Evolutionary conservation across 2,797 vertebrate species (phyloP).

Genomic region (Macropus fuliginosus): DNA sequence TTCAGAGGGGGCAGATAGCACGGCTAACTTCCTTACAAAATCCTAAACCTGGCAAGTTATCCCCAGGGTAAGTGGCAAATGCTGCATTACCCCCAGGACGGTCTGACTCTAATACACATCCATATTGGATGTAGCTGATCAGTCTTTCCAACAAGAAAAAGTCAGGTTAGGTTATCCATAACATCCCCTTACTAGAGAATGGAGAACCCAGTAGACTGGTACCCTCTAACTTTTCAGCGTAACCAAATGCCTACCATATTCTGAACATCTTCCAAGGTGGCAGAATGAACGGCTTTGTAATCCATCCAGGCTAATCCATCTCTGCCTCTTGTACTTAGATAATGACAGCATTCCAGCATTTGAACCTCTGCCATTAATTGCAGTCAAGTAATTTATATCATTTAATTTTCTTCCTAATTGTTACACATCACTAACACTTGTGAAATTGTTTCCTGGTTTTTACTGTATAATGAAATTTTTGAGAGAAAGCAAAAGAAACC

Average conservation of each 20-base stretch:
- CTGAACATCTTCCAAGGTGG: conserved; percentile 9
- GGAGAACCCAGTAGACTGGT: background rate
- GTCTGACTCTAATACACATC: background rate
- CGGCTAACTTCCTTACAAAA: background rate
- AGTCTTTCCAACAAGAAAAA: background rate
- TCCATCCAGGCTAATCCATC: conserved; percentile 27
- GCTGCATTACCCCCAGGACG: background rate
- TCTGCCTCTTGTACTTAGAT: background rate
- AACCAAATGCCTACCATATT: background rate
- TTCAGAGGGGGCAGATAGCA: background rate
- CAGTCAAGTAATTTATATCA: conserved; percentile 22
- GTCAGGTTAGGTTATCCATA: background rate
- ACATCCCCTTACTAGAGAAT: background rate
- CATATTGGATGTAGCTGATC: background rate
- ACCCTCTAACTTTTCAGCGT: background rate
- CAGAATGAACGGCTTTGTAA: background rate
- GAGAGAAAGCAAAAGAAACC: conserved; percentile 11
- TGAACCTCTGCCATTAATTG: background rate
- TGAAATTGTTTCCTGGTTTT: conserved; percentile 37
- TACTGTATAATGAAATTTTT: conserved; percentile 6
- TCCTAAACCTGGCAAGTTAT: background rate
- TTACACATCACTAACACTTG: conserved; percentile 13
- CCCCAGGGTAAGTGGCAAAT: background rate
- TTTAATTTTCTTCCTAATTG: conserved; percentile 47
- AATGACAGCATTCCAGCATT: background rate